These are phyloP conservation scores for Noctua comes DNA, from an alignment of 2,888 invertebrate species.

Conservation along the genomic window DNA sequence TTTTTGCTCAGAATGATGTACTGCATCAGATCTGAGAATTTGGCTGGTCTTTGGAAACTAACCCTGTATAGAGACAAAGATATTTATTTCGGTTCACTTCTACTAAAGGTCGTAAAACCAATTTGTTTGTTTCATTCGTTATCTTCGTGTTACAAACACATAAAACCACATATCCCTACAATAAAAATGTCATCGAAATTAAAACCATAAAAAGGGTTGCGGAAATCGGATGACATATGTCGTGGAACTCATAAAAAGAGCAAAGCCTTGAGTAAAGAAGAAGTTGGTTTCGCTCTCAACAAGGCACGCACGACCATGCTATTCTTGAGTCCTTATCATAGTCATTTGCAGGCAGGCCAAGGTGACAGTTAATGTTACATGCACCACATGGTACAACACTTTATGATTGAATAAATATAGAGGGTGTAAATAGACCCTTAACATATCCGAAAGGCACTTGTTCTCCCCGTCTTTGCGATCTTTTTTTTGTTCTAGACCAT, in stretches of 20 bases:
- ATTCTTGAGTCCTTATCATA: neutral
- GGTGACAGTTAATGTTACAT: neutral
- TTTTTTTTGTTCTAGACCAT: too few species aligned
- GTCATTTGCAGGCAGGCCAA: constrained; percentile 16
- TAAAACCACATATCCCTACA: constrained; percentile 5
- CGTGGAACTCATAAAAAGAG: constrained; percentile 22
- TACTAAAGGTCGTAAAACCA: neutral
- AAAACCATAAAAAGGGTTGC: constrained; percentile 23
- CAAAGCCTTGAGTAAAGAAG: neutral
- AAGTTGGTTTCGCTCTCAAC: neutral
- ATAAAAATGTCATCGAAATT: constrained; percentile 25
- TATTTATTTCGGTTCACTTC: neutral
- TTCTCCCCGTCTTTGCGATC: too few species aligned
- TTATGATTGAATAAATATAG: neutral
- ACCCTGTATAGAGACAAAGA: neutral
- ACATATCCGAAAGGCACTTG: too few species aligned
- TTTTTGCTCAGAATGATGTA: too few species aligned
- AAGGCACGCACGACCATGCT: constrained; percentile 11
- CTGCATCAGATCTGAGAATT: too few species aligned
- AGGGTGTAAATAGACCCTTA: too few species aligned
- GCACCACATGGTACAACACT: neutral
- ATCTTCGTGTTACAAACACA: constrained; percentile 10
- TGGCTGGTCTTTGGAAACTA: too few species aligned
- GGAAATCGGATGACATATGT: constrained; percentile 4
- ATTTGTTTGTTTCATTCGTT: neutral